Evolutionary conservation across 2,113 vertebrate species (phyloP).

Genomic region (Eulacestoma nigropectus): DNA sequence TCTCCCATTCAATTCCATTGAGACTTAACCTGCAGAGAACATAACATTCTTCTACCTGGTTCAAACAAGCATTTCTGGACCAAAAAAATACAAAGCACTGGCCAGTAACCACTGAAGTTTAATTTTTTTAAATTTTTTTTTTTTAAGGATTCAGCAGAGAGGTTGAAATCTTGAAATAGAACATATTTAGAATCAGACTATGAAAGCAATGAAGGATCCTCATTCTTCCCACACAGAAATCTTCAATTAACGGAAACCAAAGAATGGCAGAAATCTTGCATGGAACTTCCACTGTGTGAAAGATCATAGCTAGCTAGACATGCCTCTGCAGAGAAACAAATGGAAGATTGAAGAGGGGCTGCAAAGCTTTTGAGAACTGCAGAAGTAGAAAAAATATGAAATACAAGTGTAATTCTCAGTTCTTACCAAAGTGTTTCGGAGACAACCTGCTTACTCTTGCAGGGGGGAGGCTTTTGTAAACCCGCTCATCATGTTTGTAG

Average conservation of each 20-base stretch:
- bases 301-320: background rate
- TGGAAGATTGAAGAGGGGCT: background rate
- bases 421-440: background rate
- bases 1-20: background rate
- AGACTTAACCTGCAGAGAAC: background rate
- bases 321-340: background rate
- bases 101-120: background rate
- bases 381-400: background rate
- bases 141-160: background rate
- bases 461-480: background rate
- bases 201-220: background rate
- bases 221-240: background rate
- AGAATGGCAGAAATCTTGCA: background rate
- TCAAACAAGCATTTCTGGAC: background rate
- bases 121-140: too few relatives aligned
- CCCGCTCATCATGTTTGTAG: background rate
- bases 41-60: background rate
- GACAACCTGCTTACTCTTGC: background rate
- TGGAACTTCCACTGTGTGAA: background rate
- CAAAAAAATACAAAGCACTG: background rate
- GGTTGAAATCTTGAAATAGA: background rate
- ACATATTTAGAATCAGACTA: background rate
- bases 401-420: background rate
- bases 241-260: background rate
- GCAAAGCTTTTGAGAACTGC: background rate